Conservation (phyloP, 2,797 vertebrate species). For the Phalloptychus januarius region DNA sequence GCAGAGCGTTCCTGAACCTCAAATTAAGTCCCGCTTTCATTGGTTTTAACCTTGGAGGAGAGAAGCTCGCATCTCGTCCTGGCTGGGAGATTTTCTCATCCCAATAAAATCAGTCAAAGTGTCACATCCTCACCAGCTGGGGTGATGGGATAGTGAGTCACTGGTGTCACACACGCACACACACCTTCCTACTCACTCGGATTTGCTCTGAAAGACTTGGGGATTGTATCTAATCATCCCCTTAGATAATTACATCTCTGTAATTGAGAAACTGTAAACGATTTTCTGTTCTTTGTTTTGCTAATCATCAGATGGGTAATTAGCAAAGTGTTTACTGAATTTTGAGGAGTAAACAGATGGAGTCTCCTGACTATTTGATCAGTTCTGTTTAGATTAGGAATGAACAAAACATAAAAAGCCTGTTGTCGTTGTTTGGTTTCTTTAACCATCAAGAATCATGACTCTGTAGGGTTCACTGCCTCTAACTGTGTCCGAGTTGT, state of each 20-base stretch:
- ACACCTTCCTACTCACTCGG: conserved; percentile 53
- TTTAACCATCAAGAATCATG: neutral
- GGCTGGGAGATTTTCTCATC: conserved; percentile 46
- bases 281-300: conserved; percentile 29
- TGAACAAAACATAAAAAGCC: neutral
- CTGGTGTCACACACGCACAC: conserved; percentile 33
- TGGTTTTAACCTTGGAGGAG: conserved; percentile 3
- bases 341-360: conserved; percentile 6
- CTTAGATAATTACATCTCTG: conserved; percentile 31
- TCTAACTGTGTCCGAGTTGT: neutral
- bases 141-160: conserved; percentile 64
- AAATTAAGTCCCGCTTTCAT: conserved; percentile 2
- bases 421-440: neutral
- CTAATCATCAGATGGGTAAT: conserved; percentile 15
- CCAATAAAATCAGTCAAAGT: conserved; percentile 51
- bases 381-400: neutral
- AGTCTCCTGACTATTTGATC: neutral
- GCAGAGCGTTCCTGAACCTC: neutral
- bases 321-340: conserved; percentile 7
- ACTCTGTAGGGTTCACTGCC: neutral
- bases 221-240: conserved; percentile 57
- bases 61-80: conserved; percentile 16
- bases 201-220: conserved; percentile 41
- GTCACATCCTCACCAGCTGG: conserved; percentile 71
- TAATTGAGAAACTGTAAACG: conserved; percentile 51